phyloP scores from a whole-genome alignment of 2,888 invertebrate genomes.

The Agriotes lineatus region DNA sequence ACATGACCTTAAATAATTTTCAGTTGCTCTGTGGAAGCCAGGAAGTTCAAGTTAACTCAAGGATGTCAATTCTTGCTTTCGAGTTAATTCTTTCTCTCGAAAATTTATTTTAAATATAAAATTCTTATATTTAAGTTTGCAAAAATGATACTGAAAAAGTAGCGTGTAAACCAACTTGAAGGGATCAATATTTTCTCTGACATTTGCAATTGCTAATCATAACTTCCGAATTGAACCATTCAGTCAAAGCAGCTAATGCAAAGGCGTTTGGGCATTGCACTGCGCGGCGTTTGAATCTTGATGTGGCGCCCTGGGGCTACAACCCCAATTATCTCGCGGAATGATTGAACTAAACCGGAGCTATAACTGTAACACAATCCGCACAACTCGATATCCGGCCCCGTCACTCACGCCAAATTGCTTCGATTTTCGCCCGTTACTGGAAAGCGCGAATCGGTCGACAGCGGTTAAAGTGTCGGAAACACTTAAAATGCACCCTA shows the following conservation, averaged over 20 bases:
- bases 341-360: conserved; percentile 50
- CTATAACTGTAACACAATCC: conserved; percentile 53
- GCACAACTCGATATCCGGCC: conserved; percentile 51
- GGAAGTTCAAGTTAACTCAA: too few relatives aligned
- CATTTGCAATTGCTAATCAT: conserved; percentile 6
- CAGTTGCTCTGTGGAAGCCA: too few relatives aligned
- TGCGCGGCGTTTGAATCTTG: conserved; percentile 39
- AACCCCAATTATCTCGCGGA: conserved; percentile 48
- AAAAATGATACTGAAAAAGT: too few relatives aligned
- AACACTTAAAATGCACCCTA: conserved; percentile 15
- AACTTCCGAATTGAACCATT: conserved; percentile 1
- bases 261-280: not conserved
- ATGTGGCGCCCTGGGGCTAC: conserved; percentile 33
- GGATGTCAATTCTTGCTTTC: too few relatives aligned
- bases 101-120: too few relatives aligned
- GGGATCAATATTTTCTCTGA: too few relatives aligned
- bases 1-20: too few relatives aligned
- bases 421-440: conserved; percentile 24
- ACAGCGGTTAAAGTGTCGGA: conserved; percentile 13
- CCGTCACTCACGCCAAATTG: conserved; percentile 43
- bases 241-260: conserved; percentile 3
- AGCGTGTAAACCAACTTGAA: too few relatives aligned
- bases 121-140: too few relatives aligned
- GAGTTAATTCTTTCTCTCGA: too few relatives aligned
- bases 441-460: not conserved